phyloP scores from a whole-genome alignment of 2,888 invertebrate genomes.

The Drosophila neotestacea region DNA sequence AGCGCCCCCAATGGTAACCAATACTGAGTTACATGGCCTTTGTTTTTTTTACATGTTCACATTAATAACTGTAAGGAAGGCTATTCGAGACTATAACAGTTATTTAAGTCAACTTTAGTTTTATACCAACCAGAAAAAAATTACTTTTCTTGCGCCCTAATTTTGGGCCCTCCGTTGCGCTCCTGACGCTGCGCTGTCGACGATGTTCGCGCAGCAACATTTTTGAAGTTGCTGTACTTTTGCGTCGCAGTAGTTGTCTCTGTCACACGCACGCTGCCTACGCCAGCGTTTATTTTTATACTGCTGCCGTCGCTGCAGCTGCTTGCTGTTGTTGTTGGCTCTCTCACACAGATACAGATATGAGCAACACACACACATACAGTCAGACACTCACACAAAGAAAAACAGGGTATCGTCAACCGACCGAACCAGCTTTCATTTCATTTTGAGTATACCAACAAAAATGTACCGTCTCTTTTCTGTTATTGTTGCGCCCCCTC shows the following conservation, averaged over 20 bases:
- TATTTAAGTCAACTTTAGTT: no score
- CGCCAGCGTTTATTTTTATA: slow-evolving; percentile 79
- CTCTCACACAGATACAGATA: slow-evolving; percentile 32
- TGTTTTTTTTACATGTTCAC: no score
- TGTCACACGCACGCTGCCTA: slow-evolving; percentile 69
- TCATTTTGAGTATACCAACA: slow-evolving; percentile 60
- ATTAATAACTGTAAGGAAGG: no score
- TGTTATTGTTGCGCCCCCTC: slow-evolving; percentile 2
- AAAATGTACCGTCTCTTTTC: slow-evolving; percentile 34
- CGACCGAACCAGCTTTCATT: slow-evolving; percentile 77
- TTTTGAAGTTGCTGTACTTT: slow-evolving; percentile 81
- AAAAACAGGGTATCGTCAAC: slow-evolving; percentile 40
- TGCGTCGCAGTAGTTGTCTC: slow-evolving; percentile 81
- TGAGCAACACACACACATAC: slow-evolving; percentile 35
- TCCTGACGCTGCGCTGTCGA: slow-evolving; percentile 50
- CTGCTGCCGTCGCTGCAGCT: slow-evolving; percentile 66
- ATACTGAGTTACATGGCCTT: no score
- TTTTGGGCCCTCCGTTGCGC: slow-evolving; percentile 37
- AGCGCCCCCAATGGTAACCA: not conserved
- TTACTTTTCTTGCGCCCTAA: slow-evolving; percentile 33
- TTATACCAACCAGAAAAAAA: no score
- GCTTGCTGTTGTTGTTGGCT: slow-evolving; percentile 51
- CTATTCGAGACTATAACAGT: no score
- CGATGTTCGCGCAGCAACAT: slow-evolving; percentile 70
- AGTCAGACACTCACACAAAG: slow-evolving; percentile 1